Evolutionary conservation across 2,113 vertebrate genomes (phyloP).

Genomic region (Ptychochromis oligacanthus): DNA sequence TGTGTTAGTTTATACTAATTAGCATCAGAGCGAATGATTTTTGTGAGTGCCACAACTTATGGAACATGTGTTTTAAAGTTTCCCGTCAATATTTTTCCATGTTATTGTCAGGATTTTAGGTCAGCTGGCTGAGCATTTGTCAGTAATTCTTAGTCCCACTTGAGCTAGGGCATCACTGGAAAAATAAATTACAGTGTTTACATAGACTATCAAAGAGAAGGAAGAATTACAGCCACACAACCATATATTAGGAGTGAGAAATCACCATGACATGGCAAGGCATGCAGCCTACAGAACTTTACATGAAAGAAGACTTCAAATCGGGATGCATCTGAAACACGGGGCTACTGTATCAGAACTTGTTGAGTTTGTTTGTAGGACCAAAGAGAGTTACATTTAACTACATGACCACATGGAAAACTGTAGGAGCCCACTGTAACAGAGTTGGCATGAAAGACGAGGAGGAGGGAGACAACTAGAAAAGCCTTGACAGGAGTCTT

Average conservation of each 20-base stretch:
- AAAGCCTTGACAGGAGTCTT: conserved; percentile 58
- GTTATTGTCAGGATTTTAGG: conserved; percentile 19
- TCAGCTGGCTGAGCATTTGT: conserved; percentile 33
- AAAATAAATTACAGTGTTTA: conserved; percentile 75
- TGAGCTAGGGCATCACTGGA: conserved; percentile 37
- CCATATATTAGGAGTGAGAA: conserved; percentile 60
- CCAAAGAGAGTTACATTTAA: conserved; percentile 5
- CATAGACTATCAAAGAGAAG: conserved; percentile 59
- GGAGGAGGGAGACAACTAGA: conserved; percentile 79
- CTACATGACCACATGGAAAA: conserved; percentile 27
- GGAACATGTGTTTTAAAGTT: conserved; percentile 20
- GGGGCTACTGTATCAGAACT: background rate
- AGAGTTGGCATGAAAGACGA: conserved; percentile 76
- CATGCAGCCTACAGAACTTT: conserved; percentile 34
- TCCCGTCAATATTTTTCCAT: conserved; percentile 24
- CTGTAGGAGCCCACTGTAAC: conserved; percentile 83
- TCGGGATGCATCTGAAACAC: background rate
- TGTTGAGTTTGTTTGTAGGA: conserved; percentile 36
- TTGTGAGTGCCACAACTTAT: background rate
- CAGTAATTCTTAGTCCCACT: conserved; percentile 51
- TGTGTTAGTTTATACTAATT: conserved; percentile 3
- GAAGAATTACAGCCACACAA: conserved; percentile 64
- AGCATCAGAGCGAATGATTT: background rate
- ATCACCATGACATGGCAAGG: conserved; percentile 53
- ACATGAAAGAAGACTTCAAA: conserved; percentile 36